Conservation (phyloP, 2,888 invertebrate species). For the Nephrotoma appendiculata region DNA sequence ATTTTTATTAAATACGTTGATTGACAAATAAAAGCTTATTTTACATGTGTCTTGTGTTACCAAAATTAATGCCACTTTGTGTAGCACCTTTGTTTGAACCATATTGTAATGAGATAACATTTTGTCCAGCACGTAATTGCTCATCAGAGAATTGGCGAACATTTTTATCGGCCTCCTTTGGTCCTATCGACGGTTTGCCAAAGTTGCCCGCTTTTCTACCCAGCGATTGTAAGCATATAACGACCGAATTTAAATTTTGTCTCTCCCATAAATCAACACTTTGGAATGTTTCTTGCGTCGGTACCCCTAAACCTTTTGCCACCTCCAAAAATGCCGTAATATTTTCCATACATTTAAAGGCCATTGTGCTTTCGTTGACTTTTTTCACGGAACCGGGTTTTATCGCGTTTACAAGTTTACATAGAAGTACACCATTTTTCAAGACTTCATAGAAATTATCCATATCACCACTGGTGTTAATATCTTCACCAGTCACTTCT, state of each 20-base stretch:
- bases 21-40: not conserved
- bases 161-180: slow-evolving; percentile 93
- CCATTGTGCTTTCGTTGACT: slow-evolving; percentile 79
- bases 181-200: slow-evolving; percentile 83
- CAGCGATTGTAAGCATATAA: slow-evolving; percentile 86
- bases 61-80: slow-evolving; percentile 93
- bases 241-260: slow-evolving; percentile 90
- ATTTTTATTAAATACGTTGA: not conserved
- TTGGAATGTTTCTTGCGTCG: slow-evolving; percentile 89
- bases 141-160: slow-evolving; percentile 88
- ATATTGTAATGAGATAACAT: slow-evolving; percentile 88
- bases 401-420: slow-evolving; percentile 78
- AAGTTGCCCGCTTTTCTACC: slow-evolving; percentile 73
- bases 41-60: slow-evolving; percentile 96
- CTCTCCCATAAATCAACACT: slow-evolving; percentile 95
- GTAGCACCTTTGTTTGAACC: slow-evolving; percentile 96
- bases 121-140: slow-evolving; percentile 82
- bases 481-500: slow-evolving; percentile 67
- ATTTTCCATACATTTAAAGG: slow-evolving; percentile 98
- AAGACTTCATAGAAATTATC: slow-evolving; percentile 86
- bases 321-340: slow-evolving; percentile 84
- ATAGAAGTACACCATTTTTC: slow-evolving; percentile 79
- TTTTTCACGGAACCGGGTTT: slow-evolving; percentile 80
- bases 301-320: slow-evolving; percentile 75
- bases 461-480: slow-evolving; percentile 78